Base-by-base conservation (phyloP, 2,888 invertebrate species). In the Netelia melanura region DNA sequence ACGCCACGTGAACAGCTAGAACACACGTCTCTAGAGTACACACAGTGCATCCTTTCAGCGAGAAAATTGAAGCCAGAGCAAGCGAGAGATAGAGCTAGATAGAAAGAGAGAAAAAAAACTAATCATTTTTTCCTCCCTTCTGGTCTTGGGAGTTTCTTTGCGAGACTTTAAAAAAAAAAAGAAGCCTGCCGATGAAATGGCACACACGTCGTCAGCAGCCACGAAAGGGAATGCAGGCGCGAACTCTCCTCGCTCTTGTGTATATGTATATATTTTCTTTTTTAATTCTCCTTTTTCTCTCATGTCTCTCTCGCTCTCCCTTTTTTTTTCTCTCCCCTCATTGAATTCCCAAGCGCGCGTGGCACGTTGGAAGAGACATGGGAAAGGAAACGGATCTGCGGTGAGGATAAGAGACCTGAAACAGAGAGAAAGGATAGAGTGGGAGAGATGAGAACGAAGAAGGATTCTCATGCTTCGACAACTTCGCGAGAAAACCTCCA, bases 261-360 rank as follows among this genome's bases (percentile, higher is more conserved):
- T 43, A 23, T 61, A 17, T 14, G 25, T 48, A 17, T 48, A 21
- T n/a, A n/a, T 54, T 54, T 54, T 54, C n/a, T 54, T 54, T 54
- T 54, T 54, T 54, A 11, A 54, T n/a, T n/a, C 58, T 43, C 48
- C 48, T 43, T 67, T 48, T 68, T 64, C 44, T 82, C 61, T 52
- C 14, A 9, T 65, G 5, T 6, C 17, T 65, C 17, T 58, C 58
- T 38, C 65, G 64, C 25, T 54, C 58, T 52, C 17, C 58, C 30
- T 64, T 25, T 65, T 52, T 52, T 58, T 68, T 62, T 2, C 71
- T 67, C 61, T 25, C 11, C 48, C 54, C 72, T 67, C 80, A 65
- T 71, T 83, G 75, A 83, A 71, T 83, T 79, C 58, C 52, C 75
- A 77, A 70, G 52, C 48, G 75, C 62, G 81, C 67, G 75, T 81